These are phyloP conservation scores for Haemorhous mexicanus DNA, from an alignment of 2,113 vertebrate genomes.

Conservation along the genomic window DNA sequence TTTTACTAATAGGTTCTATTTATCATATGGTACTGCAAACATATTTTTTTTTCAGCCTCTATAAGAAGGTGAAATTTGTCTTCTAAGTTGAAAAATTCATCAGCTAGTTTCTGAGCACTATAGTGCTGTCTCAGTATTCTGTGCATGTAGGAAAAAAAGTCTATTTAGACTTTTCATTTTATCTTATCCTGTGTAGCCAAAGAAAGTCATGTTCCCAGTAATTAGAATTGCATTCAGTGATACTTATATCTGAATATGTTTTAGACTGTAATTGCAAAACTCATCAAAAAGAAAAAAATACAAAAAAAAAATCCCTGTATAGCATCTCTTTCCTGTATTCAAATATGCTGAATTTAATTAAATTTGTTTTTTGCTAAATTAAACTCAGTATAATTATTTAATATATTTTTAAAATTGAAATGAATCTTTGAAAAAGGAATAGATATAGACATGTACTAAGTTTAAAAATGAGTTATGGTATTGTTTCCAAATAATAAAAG, in stretches of 20 bases:
- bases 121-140: not conserved
- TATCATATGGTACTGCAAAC: constrained; percentile 22
- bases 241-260: not conserved
- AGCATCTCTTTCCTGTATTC: not conserved
- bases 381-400: not conserved
- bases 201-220: not conserved
- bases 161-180: not conserved
- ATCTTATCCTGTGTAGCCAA: not conserved
- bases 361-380: not conserved
- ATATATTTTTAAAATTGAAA: not conserved
- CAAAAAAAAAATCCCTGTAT: not conserved
- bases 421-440: not conserved
- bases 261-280: not conserved
- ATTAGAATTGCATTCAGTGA: constrained; percentile 17
- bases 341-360: not conserved
- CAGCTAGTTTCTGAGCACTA: not conserved
- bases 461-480: not conserved
- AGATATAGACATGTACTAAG: not conserved
- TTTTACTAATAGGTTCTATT: constrained; percentile 56
- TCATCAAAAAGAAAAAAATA: not conserved
- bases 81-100: constrained; percentile 10
- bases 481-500: not conserved
- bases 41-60: constrained; percentile 44
- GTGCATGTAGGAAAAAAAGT: not conserved
- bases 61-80: constrained; percentile 33